Evolutionary conservation across 2,113 vertebrate species (phyloP).

Genomic region (Ceuthmochares aereus): DNA sequence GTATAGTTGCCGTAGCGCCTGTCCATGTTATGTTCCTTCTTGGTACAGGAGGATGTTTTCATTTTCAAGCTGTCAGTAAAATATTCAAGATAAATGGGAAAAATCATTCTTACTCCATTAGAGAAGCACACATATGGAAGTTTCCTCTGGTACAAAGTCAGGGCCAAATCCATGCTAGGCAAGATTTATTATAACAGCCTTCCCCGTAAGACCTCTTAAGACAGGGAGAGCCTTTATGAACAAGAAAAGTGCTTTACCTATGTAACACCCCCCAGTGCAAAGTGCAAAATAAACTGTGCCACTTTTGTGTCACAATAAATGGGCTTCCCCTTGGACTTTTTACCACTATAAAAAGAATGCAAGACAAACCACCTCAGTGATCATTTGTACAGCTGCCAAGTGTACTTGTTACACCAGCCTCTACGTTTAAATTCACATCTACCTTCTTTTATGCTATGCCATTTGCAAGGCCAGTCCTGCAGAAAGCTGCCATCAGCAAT

Average conservation of each 20-base stretch:
- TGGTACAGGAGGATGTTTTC: neutral
- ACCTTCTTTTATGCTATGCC: neutral
- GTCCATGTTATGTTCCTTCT: neutral
- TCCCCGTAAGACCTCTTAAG: neutral
- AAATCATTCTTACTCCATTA: neutral
- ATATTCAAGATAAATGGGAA: neutral
- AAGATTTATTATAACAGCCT: neutral
- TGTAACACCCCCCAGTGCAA: neutral
- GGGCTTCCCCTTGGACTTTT: neutral
- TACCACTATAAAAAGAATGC: neutral
- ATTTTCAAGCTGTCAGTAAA: neutral
- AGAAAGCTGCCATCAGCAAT: neutral
- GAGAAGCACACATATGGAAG: neutral
- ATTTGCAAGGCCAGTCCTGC: neutral
- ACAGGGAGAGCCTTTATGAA: neutral
- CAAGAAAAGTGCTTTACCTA: neutral
- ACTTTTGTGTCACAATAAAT: fast-evolving
- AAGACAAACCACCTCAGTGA: neutral
- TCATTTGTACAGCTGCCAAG: neutral
- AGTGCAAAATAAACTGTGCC: neutral
- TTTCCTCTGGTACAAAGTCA: neutral
- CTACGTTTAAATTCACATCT: neutral
- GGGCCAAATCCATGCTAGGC: neutral
- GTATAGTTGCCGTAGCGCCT: neutral
- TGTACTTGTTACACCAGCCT: neutral